These are phyloP conservation scores for Volucella inflata DNA, from an alignment of 2,888 invertebrate genomes.

Conservation along the genomic window DNA sequence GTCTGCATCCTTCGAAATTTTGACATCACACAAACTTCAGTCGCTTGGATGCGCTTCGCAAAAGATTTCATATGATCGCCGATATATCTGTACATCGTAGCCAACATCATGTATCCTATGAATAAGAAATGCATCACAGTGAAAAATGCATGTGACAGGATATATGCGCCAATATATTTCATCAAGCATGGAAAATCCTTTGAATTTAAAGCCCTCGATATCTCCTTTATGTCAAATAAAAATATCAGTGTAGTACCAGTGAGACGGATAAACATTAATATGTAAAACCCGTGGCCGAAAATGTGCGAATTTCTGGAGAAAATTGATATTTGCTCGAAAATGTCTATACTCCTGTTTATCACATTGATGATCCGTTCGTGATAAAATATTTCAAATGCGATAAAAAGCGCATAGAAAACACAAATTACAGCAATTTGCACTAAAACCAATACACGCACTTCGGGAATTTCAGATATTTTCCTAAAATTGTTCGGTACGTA, in stretches of 20 bases:
- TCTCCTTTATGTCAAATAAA: neutral
- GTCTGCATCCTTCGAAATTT: slow-evolving; percentile 77
- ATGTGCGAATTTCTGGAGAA: slow-evolving; percentile 7
- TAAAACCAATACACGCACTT: neutral
- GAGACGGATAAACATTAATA: neutral
- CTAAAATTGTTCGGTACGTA: slow-evolving; percentile 1
- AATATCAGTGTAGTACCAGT: neutral
- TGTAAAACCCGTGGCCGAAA: slow-evolving; percentile 32
- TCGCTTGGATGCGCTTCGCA: neutral
- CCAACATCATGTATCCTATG: slow-evolving; percentile 8
- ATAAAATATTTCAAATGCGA: slow-evolving; percentile 17
- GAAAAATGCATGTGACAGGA: slow-evolving; percentile 7
- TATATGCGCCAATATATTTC: slow-evolving; percentile 26
- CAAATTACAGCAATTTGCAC: slow-evolving; percentile 1
- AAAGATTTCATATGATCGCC: slow-evolving; percentile 9
- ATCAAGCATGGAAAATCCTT: neutral
- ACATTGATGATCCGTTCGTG: slow-evolving; percentile 6
- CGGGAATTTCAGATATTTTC: no score
- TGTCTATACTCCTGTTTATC: slow-evolving; percentile 25
- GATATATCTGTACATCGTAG: slow-evolving; percentile 8
- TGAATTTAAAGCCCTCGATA: neutral
- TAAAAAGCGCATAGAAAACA: slow-evolving; percentile 1
- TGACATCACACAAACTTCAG: slow-evolving; percentile 51
- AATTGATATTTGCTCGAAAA: slow-evolving; percentile 27
- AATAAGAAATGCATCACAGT: slow-evolving; percentile 20